These are phyloP conservation scores for Epinotia brunnichana DNA, from an alignment of 2,888 invertebrate genomes.

Conservation along the genomic window DNA sequence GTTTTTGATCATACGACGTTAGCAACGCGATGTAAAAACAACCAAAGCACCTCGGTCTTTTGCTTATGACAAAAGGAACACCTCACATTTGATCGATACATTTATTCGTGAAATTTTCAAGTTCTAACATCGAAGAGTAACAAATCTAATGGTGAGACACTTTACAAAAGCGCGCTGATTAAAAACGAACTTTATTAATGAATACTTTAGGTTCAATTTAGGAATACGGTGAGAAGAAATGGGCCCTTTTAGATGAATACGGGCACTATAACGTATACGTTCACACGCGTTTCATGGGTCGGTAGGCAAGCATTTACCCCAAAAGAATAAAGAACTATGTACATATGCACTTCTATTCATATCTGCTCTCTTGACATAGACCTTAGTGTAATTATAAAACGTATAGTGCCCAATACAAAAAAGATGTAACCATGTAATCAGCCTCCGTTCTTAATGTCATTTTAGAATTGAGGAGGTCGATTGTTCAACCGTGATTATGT, in stretches of 20 bases:
- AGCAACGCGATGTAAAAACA: no score
- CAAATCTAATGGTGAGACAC: background rate
- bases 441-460: background rate
- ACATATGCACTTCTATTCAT: background rate
- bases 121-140: background rate
- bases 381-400: background rate
- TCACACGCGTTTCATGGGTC: constrained; percentile 24
- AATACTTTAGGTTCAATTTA: background rate
- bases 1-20: no score
- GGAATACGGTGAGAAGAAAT: background rate
- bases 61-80: no score
- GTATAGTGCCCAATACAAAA: constrained; percentile 1
- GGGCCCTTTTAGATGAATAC: background rate
- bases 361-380: background rate
- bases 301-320: background rate
- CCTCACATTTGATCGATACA: no score
- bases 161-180: background rate
- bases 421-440: background rate
- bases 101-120: background rate
- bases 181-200: background rate
- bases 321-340: background rate
- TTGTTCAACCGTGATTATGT: no score
- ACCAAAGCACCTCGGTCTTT: no score
- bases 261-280: background rate
- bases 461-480: no score